A percentile compares a stretch with the other conserved stretches of the same genome.
These are phyloP conservation scores for Globicephala melas DNA, from an alignment of 2,113 vertebrate species.

Conservation along the genomic window DNA sequence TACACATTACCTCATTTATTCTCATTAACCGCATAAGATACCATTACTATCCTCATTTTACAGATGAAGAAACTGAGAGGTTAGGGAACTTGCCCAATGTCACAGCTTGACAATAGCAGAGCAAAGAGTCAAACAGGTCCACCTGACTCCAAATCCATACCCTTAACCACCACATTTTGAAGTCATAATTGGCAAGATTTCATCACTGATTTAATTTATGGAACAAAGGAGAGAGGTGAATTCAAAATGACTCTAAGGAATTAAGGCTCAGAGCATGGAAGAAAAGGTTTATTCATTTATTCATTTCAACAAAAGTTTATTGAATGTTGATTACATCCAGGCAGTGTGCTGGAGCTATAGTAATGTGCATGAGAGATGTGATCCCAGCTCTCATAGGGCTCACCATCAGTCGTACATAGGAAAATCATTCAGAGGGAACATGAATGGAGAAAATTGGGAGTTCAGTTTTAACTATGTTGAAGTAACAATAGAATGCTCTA, in stretches of 20 bases:
- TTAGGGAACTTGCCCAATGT: not conserved
- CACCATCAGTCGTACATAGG: not conserved
- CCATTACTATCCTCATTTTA: not conserved
- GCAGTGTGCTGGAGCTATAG: not conserved
- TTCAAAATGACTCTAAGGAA: not conserved
- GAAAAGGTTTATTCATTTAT: not conserved
- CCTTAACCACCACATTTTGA: not conserved
- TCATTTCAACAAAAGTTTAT: constrained; percentile 19
- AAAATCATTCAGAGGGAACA: not conserved
- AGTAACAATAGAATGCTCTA: constrained; percentile 14
- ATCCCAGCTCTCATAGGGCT: not conserved
- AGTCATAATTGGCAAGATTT: not conserved
- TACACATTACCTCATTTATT: not conserved
- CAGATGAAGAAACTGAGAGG: not conserved
- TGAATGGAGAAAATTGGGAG: not conserved
- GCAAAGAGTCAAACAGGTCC: not conserved
- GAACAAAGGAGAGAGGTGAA: not conserved
- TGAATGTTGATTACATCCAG: not conserved
- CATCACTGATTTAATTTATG: constrained; percentile 16
- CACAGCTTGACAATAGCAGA: not conserved
- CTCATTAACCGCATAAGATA: not conserved
- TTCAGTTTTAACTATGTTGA: constrained; percentile 13
- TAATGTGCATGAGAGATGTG: not conserved
- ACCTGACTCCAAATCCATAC: not conserved
- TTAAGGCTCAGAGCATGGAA: not conserved